Conservation (phyloP, 1,140 invertebrate species). For the Drosophila bocqueti region DNA sequence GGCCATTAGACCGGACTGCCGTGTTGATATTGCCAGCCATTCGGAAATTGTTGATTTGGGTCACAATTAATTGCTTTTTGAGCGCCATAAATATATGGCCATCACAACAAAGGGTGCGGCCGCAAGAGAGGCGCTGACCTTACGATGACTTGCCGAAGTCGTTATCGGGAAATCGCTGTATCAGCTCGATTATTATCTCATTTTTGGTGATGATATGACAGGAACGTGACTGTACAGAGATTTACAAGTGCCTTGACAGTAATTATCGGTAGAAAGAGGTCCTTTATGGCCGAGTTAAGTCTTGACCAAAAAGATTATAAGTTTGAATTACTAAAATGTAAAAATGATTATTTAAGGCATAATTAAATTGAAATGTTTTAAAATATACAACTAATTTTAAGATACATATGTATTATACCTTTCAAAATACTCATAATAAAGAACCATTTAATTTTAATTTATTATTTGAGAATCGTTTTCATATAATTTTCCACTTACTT, state of each 20-base stretch:
- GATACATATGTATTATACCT: background rate
- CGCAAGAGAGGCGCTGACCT: constrained; percentile 36
- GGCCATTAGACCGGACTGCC: constrained; percentile 59
- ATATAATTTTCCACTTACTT: background rate
- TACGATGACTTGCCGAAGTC: constrained; percentile 28
- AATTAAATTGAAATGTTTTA: too few relatives aligned
- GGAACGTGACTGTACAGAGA: background rate
- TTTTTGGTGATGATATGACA: constrained; percentile 25
- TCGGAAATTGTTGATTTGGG: constrained; percentile 75
- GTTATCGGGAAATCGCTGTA: background rate
- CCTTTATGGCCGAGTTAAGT: background rate
- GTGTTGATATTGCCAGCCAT: constrained; percentile 55
- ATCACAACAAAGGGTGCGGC: constrained; percentile 75
- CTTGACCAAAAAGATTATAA: background rate
- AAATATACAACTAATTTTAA: too few relatives aligned
- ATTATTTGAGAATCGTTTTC: background rate
- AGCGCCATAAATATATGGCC: constrained; percentile 73
- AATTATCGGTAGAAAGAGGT: background rate
- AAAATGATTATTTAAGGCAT: too few relatives aligned
- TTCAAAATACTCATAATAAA: background rate
- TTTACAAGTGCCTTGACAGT: background rate
- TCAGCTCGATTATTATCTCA: constrained; percentile 16
- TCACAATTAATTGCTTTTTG: constrained; percentile 80
- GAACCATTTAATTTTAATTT: background rate
- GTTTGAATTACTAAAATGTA: too few relatives aligned